phyloP scores from a whole-genome alignment of 2,113 vertebrate genomes.

The Stercorarius parasiticus region DNA sequence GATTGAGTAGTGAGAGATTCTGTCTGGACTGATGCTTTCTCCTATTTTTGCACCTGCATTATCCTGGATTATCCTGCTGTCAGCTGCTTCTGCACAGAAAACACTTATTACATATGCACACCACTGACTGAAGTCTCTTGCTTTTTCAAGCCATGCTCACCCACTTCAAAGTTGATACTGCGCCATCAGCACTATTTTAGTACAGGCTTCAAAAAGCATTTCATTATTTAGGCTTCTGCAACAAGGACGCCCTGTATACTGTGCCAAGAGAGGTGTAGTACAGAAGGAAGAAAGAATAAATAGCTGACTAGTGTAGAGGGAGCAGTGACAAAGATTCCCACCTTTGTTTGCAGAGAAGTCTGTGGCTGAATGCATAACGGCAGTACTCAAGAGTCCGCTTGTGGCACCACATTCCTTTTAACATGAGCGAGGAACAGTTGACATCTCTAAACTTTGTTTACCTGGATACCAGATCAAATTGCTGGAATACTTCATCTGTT shows the following conservation, averaged over 20 bases:
- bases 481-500: background rate
- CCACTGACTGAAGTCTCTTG: background rate
- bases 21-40: background rate
- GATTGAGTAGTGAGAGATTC: background rate
- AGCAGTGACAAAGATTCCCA: background rate
- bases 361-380: background rate
- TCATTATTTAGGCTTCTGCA: background rate
- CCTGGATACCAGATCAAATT: background rate
- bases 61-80: conserved; percentile 39
- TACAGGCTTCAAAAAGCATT: background rate
- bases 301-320: background rate
- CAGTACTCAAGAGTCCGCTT: background rate
- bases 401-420: background rate
- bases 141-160: background rate
- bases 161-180: background rate
- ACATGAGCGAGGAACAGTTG: background rate
- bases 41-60: conserved; percentile 24
- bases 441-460: background rate
- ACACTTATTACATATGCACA: conserved; percentile 10
- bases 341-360: background rate
- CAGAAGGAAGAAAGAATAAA: background rate
- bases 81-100: conserved; percentile 31
- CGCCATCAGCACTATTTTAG: conserved; percentile 23
- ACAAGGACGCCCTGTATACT: background rate
- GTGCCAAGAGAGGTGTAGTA: background rate